Conservation (phyloP, 2,113 vertebrate species). For the Nettapus auritus region DNA sequence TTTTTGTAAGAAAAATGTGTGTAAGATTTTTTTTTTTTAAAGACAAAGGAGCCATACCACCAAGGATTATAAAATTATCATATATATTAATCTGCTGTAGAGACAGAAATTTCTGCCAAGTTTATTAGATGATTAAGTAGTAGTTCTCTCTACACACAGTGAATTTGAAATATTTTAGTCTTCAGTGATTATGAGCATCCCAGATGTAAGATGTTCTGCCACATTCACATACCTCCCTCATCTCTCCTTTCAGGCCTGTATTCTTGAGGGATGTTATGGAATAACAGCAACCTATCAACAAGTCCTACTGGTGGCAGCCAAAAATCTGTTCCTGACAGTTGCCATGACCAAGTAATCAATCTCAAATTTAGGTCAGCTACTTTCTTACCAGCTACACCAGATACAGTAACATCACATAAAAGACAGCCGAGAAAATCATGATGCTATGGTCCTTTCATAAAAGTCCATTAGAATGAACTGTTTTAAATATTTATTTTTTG, state of each 20-base stretch:
- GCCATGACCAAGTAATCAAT: not conserved
- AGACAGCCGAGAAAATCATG: not conserved
- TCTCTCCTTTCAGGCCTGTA: not conserved
- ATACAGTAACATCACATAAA: not conserved
- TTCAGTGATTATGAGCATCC: slow-evolving; percentile 11
- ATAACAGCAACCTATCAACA: not conserved
- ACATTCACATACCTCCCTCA: not conserved
- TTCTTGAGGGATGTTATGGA: slow-evolving; percentile 15
- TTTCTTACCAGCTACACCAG: not conserved
- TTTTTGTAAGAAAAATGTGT: slow-evolving; percentile 28
- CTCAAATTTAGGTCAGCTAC: not conserved
- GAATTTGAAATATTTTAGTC: slow-evolving; percentile 37
- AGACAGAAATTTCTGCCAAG: slow-evolving; percentile 20
- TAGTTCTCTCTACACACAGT: not conserved
- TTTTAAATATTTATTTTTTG: not conserved
- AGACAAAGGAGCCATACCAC: slow-evolving; percentile 7
- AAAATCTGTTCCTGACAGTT: slow-evolving; percentile 25
- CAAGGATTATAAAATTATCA: slow-evolving; percentile 63
- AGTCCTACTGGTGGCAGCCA: not conserved
- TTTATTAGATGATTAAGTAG: slow-evolving; percentile 27
- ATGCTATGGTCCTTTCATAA: not conserved
- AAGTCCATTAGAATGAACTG: not conserved
- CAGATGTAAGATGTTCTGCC: slow-evolving; percentile 9
- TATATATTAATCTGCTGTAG: slow-evolving; percentile 52
- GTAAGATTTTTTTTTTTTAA: slow-evolving; percentile 2